Evolutionary conservation across 2,888 invertebrate genomes (phyloP), one percentile per base, ranked within the genome.

Genomic region (Diplazon laetatorius): DNA sequence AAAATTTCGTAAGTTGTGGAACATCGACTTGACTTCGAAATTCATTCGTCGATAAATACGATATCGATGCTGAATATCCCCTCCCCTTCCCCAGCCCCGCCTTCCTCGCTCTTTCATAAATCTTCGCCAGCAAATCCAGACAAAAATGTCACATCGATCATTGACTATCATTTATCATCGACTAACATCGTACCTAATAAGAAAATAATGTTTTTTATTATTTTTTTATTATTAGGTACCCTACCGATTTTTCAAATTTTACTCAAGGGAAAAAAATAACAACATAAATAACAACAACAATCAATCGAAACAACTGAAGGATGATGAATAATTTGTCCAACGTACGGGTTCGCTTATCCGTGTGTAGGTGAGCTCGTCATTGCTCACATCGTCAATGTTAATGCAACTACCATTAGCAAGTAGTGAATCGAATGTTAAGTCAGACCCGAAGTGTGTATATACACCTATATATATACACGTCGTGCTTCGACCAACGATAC

Each of bases 341-440:
- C 48, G 52, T 42, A 37, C 20, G 6, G 16, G 10, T 20, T 37
- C 1, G 18, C 18, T 57, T 16, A 20, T 39, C 42, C n/a, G 50
- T 71, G 50, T 50, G 65, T 44, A 12, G 18, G 44, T 37, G 42
- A 30, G 46, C 35, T 37, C 12, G 42, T 55, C 63, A 57, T 9
- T 44, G 71, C 52, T 71, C 59, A 12, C 59, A 46, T 25, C 39
- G 44, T 60, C 80, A 80, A 88, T 87, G 88, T 85, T 87, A 85
- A 88, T 85, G 86, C 83, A 85, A 84, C 87, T 82, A 80, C 86
- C 86, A 87, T 88, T 88, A 89, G 88, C 86, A 87, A 88, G 88
- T 89, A 89, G 89, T 87, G 86, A 87, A 89, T 89, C 87, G 87
- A 89, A 88, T 88, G 87, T 87, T 84, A 86, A 88, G 87, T 87